Percentiles rank a stretch among this genome's conserved stretches.
Conservation (phyloP, 1,140 invertebrate species). For the Lycorma delicatula region DNA sequence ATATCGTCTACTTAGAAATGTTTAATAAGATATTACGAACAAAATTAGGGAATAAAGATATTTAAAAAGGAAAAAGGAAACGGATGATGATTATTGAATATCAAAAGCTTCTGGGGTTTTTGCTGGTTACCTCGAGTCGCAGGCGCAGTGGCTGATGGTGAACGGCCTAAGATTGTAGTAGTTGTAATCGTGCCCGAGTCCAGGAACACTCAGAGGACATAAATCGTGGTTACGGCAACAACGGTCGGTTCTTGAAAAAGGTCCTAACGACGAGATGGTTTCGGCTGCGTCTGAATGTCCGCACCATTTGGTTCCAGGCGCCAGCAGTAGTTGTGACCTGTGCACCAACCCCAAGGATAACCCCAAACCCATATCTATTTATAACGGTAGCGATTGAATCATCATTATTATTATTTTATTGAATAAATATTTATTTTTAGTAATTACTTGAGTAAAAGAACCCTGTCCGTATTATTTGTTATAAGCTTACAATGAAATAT, state of each 20-base stretch:
- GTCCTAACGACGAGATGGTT: constrained; percentile 55
- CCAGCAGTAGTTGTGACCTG: background rate
- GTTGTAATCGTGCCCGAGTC: constrained; percentile 56
- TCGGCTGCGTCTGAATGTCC: constrained; percentile 54
- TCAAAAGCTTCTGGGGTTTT: background rate
- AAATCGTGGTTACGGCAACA: constrained; percentile 72
- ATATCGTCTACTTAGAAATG: too few species aligned
- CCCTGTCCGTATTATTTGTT: too few species aligned
- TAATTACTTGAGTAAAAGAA: too few species aligned
- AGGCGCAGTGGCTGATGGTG: constrained; percentile 77
- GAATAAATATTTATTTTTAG: too few species aligned
- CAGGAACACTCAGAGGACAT: constrained; percentile 59
- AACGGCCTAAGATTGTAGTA: constrained; percentile 72
- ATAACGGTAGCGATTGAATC: too few species aligned
- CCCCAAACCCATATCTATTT: too few species aligned
- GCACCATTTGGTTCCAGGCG: constrained; percentile 60
- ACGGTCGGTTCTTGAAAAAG: constrained; percentile 51
- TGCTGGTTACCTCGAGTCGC: constrained; percentile 65
- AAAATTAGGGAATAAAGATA: too few species aligned
- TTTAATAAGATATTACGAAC: too few species aligned
- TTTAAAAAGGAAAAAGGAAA: too few species aligned
- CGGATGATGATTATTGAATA: too few species aligned
- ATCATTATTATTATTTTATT: too few species aligned
- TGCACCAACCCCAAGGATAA: background rate
- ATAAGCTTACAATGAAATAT: too few species aligned